A percentile compares a stretch with the other conserved stretches of the same genome.
Evolutionary conservation across 2,888 invertebrate species (phyloP).

Genomic region (Tenthredo notha): DNA sequence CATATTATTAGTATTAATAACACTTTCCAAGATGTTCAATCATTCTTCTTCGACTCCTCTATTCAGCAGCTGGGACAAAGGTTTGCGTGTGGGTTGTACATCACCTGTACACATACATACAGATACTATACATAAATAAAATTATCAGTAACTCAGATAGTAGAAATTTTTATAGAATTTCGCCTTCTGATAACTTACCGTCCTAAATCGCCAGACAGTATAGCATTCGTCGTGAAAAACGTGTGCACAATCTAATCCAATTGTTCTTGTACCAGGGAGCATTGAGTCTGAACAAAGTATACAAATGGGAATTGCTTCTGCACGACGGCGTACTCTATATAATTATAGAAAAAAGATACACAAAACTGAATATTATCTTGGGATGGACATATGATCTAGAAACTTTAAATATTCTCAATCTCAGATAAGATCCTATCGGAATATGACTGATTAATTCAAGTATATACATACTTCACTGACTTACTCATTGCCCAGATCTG

Average conservation of each 20-base stretch:
- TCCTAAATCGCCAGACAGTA: conserved; percentile 2
- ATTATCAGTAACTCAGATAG: neutral
- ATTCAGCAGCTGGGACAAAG: conserved; percentile 20
- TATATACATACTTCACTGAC: neutral
- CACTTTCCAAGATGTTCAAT: neutral
- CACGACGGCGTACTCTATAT: neutral
- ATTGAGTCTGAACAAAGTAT: neutral
- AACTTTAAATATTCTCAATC: too few relatives aligned
- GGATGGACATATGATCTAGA: neutral
- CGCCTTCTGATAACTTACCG: neutral
- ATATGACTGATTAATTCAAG: neutral
- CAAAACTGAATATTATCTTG: neutral
- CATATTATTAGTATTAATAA: neutral
- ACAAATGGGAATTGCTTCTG: neutral
- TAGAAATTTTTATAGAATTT: neutral
- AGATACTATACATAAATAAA: neutral
- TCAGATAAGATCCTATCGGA: neutral
- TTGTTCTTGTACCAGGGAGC: neutral
- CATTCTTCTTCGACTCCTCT: neutral
- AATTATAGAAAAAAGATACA: neutral
- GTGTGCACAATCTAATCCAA: neutral
- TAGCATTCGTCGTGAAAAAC: conserved; percentile 27
- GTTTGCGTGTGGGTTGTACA: neutral
- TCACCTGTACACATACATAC: neutral
- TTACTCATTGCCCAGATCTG: neutral